Conservation (phyloP, 2,797 vertebrate genomes). For the Chrosomus eos region DNA sequence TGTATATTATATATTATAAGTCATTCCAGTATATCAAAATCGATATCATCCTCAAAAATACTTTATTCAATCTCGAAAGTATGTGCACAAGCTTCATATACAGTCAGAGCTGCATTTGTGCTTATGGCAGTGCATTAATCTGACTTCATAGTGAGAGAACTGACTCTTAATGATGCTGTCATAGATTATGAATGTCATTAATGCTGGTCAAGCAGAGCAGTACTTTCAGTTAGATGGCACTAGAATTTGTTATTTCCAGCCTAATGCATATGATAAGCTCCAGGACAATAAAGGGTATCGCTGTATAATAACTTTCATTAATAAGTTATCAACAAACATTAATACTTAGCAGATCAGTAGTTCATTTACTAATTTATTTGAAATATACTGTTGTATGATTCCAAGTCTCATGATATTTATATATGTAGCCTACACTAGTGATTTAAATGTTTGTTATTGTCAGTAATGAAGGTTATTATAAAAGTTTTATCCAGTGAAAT, state of each 20-base stretch:
- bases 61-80: not conserved
- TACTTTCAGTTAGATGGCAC: conserved; percentile 12
- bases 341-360: conserved; percentile 23
- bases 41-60: not conserved
- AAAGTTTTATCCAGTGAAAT: not conserved
- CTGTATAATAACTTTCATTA: conserved; percentile 28
- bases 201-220: conserved; percentile 3
- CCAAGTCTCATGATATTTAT: conserved; percentile 15
- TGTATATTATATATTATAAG: not conserved
- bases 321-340: conserved; percentile 24
- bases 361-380: not conserved
- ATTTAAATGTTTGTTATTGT: conserved; percentile 8
- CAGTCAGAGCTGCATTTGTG: not conserved
- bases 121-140: conserved; percentile 17
- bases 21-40: not conserved
- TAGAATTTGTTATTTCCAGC: conserved; percentile 19
- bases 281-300: not conserved
- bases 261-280: conserved; percentile 14
- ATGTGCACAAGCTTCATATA: not conserved
- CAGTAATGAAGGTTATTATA: conserved; percentile 18
- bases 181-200: conserved; percentile 39
- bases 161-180: conserved; percentile 32
- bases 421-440: not conserved
- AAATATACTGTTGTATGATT: conserved; percentile 8
- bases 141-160: conserved; percentile 11